Base-by-base conservation (phyloP, 2,888 invertebrate species). In the Chouioia cunea region DNA sequence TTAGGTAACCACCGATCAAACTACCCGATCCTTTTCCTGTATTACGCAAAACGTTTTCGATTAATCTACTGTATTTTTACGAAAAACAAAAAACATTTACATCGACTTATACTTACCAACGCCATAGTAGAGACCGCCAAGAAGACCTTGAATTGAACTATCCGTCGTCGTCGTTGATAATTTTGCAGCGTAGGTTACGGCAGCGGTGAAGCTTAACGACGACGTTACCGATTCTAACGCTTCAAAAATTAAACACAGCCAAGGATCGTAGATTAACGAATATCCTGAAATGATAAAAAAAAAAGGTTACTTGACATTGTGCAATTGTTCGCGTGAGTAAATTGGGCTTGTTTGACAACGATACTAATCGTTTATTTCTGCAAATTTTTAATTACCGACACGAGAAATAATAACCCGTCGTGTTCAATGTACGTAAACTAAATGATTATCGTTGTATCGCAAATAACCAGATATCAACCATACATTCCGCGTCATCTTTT, bases 121-220 rank as follows among this genome's bases (percentile, higher is more conserved):
- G 77, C 93, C 93, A 80, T 91, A 93, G 81, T 93, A 93, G n/a
- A 93, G 85, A 18, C 93, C 93, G n/a, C 93, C 93, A 14, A 93
- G 87, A 74, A 93, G 86, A 15, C 93, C 93, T 83, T 93, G 93
- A 75, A 93, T 90, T 15, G 92, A 92, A 10, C 92, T 91, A 78
- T 93, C 92, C 0, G 93, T 93, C 50, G 92, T 90, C 59, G 90
- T 89, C 2, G 92, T 91, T 1, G 93, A 92, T 8, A 93, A 87
- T 67, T 90, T 90, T 0, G 93, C 93, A 0, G 93, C 93, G 80
- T 93, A 93, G 59, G 93, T 93, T 44, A 93, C 92, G 20, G 92
- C 92, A 0, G 93, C 93, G 0, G 93, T 93, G 82, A 93, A 91
- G 59, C 92, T 91, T 73, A 93, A 86, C 43, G 92, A 91, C 72